A percentile compares a stretch with the other conserved stretches of the same genome.
Conservation (phyloP, 2,888 invertebrate genomes). For the Hipparchia sbordonii region DNA sequence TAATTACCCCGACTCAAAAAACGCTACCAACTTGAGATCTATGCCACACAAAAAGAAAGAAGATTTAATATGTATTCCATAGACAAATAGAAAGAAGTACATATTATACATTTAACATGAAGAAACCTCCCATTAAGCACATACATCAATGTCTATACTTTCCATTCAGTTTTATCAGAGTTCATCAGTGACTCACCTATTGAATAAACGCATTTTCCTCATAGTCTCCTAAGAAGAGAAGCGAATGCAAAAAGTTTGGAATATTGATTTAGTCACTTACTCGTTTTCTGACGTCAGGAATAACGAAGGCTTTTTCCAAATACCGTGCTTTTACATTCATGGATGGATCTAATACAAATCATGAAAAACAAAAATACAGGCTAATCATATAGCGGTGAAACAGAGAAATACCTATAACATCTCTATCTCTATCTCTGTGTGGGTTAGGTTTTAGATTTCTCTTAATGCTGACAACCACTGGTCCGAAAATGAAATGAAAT, state of each 20-base stretch:
- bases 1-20: no score
- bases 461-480: no score
- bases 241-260: neutral
- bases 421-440: no score
- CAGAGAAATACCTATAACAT: no score
- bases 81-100: no score
- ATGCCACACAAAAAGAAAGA: no score
- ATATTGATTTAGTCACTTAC: conserved; percentile 4
- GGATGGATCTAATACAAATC: neutral
- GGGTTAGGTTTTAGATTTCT: no score
- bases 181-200: conserved; percentile 6
- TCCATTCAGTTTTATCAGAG: neutral
- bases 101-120: neutral
- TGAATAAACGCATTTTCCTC: conserved; percentile 4
- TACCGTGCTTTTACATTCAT: neutral
- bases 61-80: no score
- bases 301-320: neutral
- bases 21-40: no score
- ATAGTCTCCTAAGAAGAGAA: conserved; percentile 2
- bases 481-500: no score
- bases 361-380: neutral
- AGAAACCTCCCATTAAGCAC: neutral
- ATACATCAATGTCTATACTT: neutral
- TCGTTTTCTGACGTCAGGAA: neutral
- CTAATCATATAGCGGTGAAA: neutral